Base-by-base conservation (phyloP, 2,888 invertebrate genomes). In the Pristionchus arcanus region DNA sequence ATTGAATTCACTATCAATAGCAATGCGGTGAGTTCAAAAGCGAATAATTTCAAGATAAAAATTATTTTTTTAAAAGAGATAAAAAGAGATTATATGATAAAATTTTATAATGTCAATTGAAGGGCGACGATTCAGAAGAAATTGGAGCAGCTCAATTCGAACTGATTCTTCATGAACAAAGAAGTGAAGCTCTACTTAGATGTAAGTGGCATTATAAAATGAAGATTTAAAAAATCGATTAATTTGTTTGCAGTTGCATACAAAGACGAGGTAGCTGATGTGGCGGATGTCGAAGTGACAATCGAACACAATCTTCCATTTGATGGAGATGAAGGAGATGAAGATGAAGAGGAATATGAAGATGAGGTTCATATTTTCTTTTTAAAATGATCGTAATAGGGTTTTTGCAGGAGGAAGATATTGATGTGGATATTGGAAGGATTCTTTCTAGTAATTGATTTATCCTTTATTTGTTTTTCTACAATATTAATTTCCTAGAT, bases 1-100 rank as follows among this genome's bases (percentile, higher is more conserved):
- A 71, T 94, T 15, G 93, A 94, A 42, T 93, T 94, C 89, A 91
- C 91, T 5, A 71, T 94, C 49, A 91, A 93, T 16, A 91, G 91
- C 37, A 92, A 93, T n/a, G 91, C 90, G 9, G 92, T 91, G 2
- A 91, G 89, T 15, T 90, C 90, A 3, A n/a, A n/a, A n/a, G 25
- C 7, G 25, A 25, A 2, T 2, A 7, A 25, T 25, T 28, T 2
- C 4, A 5, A 5, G n/a, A 25, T 28, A 25, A 13, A 59, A 68
- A 68, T 15, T 68, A 15, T 28, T 68, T 68, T 2, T 68, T 68
- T 21, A n/a, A 19, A 5, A 63, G 49, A 37, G 34, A 55, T 31
- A 71, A 89, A 37, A 88, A 1, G 3, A 28, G 25, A 55, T 25
- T n/a, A 21, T 55, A n/a, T n/a, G n/a, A n/a, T n/a, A n/a, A n/a